Conservation (phyloP, 2,113 vertebrate species). For the Larimichthys crocea region DNA sequence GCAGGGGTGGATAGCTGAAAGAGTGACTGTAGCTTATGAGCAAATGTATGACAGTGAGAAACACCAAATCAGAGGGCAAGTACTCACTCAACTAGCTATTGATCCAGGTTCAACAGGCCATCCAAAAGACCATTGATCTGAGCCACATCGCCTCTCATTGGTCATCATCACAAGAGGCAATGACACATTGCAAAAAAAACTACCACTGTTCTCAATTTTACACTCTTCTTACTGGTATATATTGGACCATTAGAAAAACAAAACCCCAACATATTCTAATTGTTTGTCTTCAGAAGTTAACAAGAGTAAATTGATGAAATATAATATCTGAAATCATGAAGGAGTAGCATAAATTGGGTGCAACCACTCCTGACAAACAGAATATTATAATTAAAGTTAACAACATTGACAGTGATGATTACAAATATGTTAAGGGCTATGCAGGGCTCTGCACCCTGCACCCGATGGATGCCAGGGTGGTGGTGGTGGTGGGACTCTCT, state of each 20-base stretch:
- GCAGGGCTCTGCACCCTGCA: too few species aligned
- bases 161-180: conserved; percentile 53
- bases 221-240: not conserved
- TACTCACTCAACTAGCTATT: conserved; percentile 72
- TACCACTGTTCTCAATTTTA: not conserved
- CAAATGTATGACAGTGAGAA: conserved; percentile 72
- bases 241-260: not conserved
- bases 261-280: too few species aligned
- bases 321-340: not conserved
- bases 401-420: too few species aligned
- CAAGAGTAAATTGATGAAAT: not conserved
- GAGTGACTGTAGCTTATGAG: conserved; percentile 69
- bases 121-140: conserved; percentile 72
- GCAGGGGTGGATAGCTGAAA: conserved; percentile 51
- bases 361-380: too few species aligned
- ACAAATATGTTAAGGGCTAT: not conserved
- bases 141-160: conserved; percentile 49
- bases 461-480: too few species aligned
- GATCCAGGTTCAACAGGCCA: conserved; percentile 76
- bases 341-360: too few species aligned
- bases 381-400: too few species aligned
- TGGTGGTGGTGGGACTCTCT: too few species aligned
- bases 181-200: conserved; percentile 34
- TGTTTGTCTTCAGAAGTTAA: not conserved
- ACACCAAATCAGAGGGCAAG: conserved; percentile 73